Evolutionary conservation across 2,113 vertebrate genomes (phyloP).

Genomic region (Hemichromis elongatus): DNA sequence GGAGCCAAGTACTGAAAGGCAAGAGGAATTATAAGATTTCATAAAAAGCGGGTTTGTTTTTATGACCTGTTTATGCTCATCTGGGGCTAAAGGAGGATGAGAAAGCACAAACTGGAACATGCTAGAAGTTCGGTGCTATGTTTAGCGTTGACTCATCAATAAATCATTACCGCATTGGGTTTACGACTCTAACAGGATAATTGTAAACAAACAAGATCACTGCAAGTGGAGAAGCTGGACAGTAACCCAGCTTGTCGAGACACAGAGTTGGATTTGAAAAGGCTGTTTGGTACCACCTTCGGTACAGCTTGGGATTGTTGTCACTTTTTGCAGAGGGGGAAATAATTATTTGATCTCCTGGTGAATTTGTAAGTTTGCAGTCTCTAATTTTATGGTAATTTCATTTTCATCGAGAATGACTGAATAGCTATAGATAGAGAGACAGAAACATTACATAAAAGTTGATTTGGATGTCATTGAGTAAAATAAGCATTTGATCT

Average conservation of each 20-base stretch:
- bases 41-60: not conserved
- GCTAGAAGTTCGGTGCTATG: not conserved
- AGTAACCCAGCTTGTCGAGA: not conserved
- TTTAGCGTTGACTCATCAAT: conserved; percentile 17
- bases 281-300: not conserved
- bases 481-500: not conserved
- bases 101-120: not conserved
- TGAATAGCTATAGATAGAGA: not conserved
- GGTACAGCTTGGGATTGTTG: not conserved
- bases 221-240: not conserved
- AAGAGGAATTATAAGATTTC: not conserved
- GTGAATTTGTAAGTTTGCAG: not conserved
- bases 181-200: not conserved
- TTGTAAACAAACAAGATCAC: not conserved
- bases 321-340: not conserved
- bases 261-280: not conserved
- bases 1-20: not conserved
- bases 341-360: not conserved
- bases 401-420: not conserved
- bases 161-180: conserved; percentile 16
- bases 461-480: not conserved
- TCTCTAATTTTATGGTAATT: not conserved
- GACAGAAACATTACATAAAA: not conserved
- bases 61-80: not conserved
- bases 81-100: not conserved